phyloP scores from a whole-genome alignment of 2,888 invertebrate species.

The Lissonota sp. region DNA sequence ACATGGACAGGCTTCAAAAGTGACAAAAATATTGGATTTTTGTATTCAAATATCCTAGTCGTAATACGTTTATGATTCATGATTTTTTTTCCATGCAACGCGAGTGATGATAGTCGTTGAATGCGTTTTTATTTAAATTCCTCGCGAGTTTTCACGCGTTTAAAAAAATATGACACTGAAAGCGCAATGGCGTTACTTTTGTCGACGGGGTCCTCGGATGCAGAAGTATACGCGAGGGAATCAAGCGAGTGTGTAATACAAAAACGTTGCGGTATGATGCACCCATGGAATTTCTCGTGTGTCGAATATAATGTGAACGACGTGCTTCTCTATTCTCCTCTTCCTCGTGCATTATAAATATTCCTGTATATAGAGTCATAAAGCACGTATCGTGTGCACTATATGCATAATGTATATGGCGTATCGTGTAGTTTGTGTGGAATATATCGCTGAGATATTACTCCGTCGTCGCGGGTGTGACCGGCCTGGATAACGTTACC shows the following conservation, averaged over 20 bases:
- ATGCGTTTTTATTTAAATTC: no score
- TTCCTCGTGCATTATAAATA: neutral
- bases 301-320: slow-evolving; percentile 33
- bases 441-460: slow-evolving; percentile 16
- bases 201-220: neutral
- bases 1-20: no score
- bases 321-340: slow-evolving; percentile 1
- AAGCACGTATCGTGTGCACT: neutral
- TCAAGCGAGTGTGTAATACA: slow-evolving; percentile 1
- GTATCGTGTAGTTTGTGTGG: slow-evolving; percentile 29
- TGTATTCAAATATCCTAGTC: no score
- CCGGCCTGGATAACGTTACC: slow-evolving; percentile 48
- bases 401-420: slow-evolving; percentile 13
- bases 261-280: slow-evolving; percentile 53
- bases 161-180: no score
- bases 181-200: no score
- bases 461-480: slow-evolving; percentile 45
- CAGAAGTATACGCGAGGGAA: neutral
- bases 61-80: no score
- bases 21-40: no score
- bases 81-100: no score
- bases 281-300: slow-evolving; percentile 51
- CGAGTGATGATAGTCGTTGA: no score
- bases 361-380: neutral
- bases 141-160: no score